Conservation (phyloP, 2,888 invertebrate species). For the Julus scandinavius region DNA sequence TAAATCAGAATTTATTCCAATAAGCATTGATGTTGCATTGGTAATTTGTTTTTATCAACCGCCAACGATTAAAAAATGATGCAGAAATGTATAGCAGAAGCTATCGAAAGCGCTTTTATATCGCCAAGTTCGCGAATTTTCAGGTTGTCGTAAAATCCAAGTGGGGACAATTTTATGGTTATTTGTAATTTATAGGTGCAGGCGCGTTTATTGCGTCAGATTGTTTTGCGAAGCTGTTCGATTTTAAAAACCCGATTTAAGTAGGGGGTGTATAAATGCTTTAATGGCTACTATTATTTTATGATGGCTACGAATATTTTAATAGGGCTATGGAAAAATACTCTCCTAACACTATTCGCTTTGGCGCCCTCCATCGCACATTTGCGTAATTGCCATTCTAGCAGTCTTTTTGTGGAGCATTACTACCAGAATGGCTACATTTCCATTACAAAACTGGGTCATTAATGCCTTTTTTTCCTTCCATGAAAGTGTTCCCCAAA, state of each 20-base stretch:
- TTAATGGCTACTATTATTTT: constrained; percentile 31
- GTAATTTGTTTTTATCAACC: not conserved
- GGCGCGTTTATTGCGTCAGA: constrained; percentile 37
- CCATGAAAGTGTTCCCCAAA: not conserved
- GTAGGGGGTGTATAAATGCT: constrained; percentile 20
- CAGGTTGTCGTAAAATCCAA: not conserved
- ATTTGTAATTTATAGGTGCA: not conserved
- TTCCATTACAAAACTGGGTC: constrained; percentile 28
- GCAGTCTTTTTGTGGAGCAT: constrained; percentile 11
- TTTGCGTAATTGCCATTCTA: constrained; percentile 41
- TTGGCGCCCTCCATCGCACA: not conserved
- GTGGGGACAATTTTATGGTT: constrained; percentile 24
- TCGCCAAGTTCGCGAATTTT: constrained; percentile 9
- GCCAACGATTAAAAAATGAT: not conserved
- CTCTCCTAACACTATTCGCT: not conserved
- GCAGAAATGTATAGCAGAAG: not conserved
- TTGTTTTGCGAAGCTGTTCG: constrained; percentile 43
- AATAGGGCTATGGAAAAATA: constrained; percentile 23
- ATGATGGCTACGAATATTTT: constrained; percentile 33
- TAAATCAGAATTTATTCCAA: not conserved
- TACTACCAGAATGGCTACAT: not conserved
- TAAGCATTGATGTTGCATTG: not conserved
- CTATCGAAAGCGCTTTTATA: not conserved
- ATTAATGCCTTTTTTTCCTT: constrained; percentile 21
- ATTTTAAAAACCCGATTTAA: not conserved